Base-by-base conservation (phyloP, 2,888 invertebrate species). In the Rhaphigaster nebulosa region DNA sequence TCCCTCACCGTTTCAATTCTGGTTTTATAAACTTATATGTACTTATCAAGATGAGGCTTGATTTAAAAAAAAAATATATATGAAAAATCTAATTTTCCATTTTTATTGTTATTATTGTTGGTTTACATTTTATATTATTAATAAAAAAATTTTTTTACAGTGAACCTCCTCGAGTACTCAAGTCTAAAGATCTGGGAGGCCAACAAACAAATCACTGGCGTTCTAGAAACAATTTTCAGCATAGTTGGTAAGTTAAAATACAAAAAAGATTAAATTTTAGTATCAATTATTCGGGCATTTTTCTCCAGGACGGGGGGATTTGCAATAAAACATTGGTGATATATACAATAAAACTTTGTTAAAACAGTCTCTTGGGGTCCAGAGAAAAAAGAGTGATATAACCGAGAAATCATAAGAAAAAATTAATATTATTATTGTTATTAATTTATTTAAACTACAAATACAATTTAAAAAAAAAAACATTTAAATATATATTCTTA, bases 121-220 rank as follows among this genome's bases (percentile, higher is more conserved):
- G n/a, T 60, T 10, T n/a, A 60, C 26, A n/a, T n/a, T 60, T 60
- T 60, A 60, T 26, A n/a, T 60, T n/a, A 2, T 52, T 52, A 15
- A 52, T 23, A 56, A 20, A 56, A 56, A 23, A 1, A 18, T 45
- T 84, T 84, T 13, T 84, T 84, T 84, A 12, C 45, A 84, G 84
- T 91, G 96, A 97, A 92, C 97, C 98, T 3, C 95, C 96, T 0
- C 94, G 95, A 92, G 96, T 97, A 18, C 94, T 98, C 90, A 97
- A 97, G 93, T 97, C 98, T 0, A 29, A 60, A 65, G 96, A 97
- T 93, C 95, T 97, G 91, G 94, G 94, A 6, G 41, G 18, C 20
- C 65, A 65, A 5, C 52, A 60, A 56, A 3, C 29, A 8, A n/a
- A 52, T 70, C 6, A 76, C 8, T 76, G 34, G 34, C 34, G 38